phyloP scores from a whole-genome alignment of 1,140 invertebrate species.

The Adelges cooleyi region DNA sequence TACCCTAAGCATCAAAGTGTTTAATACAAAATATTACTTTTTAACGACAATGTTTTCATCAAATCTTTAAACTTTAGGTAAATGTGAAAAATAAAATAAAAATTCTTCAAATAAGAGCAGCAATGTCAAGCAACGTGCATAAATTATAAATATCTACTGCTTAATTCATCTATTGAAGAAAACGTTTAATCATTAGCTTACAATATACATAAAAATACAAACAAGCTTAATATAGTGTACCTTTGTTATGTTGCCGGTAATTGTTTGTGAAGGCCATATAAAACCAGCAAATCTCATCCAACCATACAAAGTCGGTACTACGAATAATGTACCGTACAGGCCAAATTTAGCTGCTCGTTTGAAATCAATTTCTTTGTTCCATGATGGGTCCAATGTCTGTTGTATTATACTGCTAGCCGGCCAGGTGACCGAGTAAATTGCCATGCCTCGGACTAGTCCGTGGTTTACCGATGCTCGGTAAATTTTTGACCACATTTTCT shows the following conservation, averaged over 20 bases:
- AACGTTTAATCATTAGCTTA: too few relatives aligned
- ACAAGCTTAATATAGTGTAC: too few relatives aligned
- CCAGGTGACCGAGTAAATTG: conserved; percentile 57
- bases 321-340: conserved; percentile 55
- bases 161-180: too few relatives aligned
- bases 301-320: conserved; percentile 56
- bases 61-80: too few relatives aligned
- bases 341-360: conserved; percentile 49
- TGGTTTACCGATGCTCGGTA: neutral
- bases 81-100: too few relatives aligned
- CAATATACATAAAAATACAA: too few relatives aligned
- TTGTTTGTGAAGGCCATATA: conserved; percentile 50
- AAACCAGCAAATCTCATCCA: conserved; percentile 52
- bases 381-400: conserved; percentile 39
- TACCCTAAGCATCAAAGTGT: too few relatives aligned
- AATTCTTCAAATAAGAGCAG: too few relatives aligned
- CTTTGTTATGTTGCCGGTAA: conserved; percentile 36
- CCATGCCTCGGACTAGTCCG: conserved; percentile 47
- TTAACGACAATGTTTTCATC: too few relatives aligned
- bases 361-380: conserved; percentile 32
- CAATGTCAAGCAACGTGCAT: too few relatives aligned
- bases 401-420: conserved; percentile 49
- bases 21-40: too few relatives aligned
- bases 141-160: too few relatives aligned
- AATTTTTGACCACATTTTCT: conserved; percentile 24